These are phyloP conservation scores for Lytechinus pictus DNA, from an alignment of 35 echinoderm and acorn worm species.

Conservation along the genomic window DNA sequence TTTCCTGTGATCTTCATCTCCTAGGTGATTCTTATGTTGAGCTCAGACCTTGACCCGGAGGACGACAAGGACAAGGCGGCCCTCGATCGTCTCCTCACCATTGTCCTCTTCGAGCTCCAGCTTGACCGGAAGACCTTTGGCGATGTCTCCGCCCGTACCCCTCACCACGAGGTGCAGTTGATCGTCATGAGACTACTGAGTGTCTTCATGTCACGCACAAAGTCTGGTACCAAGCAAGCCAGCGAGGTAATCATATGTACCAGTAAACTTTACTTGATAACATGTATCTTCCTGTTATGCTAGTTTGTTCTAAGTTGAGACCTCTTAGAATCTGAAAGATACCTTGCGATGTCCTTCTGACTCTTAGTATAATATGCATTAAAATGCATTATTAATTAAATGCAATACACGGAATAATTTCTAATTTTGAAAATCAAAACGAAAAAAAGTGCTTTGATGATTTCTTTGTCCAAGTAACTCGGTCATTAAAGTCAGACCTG, in stretches of 20 bases:
- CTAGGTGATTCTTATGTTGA: constrained; percentile 96
- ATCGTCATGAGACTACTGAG: constrained; percentile 99
- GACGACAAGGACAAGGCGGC: constrained; percentile 87
- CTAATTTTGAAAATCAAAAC: no score
- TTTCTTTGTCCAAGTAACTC: no score
- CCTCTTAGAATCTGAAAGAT: no score
- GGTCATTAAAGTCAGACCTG: no score
- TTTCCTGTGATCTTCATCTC: background rate
- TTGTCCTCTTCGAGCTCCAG: constrained; percentile 78
- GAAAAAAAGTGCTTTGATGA: no score
- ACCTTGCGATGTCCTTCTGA: no score
- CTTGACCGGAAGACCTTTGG: constrained; percentile 80
- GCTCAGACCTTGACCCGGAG: constrained; percentile 91
- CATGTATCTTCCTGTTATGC: background rate
- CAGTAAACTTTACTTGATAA: background rate
- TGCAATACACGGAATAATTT: no score
- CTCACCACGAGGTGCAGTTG: constrained; percentile 95
- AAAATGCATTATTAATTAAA: no score
- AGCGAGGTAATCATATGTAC: constrained; percentile 69
- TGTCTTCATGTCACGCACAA: constrained; percentile 98
- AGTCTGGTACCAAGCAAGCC: constrained; percentile 96
- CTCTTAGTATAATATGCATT: no score
- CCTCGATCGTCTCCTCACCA: constrained; percentile 76
- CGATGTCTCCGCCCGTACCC: constrained; percentile 81
- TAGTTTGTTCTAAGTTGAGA: no score